A percentile compares a stretch with the other conserved stretches of the same genome.
phyloP scores from a whole-genome alignment of 2,888 invertebrate species.

The Meliscaeva auricollis region DNA sequence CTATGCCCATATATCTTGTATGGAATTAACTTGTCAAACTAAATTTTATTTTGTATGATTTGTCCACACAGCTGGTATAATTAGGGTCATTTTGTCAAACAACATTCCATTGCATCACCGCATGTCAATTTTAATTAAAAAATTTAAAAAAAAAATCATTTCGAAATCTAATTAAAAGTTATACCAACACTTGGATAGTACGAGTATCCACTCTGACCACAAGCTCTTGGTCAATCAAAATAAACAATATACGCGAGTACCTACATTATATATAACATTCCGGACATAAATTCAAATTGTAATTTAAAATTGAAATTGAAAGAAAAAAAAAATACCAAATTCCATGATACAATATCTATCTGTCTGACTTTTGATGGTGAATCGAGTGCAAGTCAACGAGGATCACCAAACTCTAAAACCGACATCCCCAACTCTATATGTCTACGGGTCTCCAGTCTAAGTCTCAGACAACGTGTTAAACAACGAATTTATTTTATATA shows the following conservation, averaged over 20 bases:
- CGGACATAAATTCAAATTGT: constrained; percentile 26
- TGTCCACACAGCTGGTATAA: too few relatives aligned
- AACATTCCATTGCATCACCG: background rate
- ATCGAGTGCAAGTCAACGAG: background rate
- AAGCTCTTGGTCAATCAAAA: constrained; percentile 11
- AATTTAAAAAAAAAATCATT: background rate
- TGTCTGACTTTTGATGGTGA: background rate
- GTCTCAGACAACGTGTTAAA: constrained; percentile 56
- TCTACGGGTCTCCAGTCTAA: background rate
- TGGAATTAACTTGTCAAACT: too few relatives aligned
- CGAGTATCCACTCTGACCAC: background rate
- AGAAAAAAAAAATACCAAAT: background rate
- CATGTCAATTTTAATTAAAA: background rate
- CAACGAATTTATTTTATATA: constrained; percentile 66
- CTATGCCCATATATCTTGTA: too few relatives aligned
- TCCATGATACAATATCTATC: background rate
- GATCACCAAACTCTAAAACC: constrained; percentile 3
- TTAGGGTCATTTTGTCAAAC: background rate
- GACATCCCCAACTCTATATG: background rate
- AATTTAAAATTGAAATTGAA: constrained; percentile 14
- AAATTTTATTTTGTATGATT: too few relatives aligned
- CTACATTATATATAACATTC: constrained; percentile 30
- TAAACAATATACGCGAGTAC: constrained; percentile 21
- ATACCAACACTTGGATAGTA: background rate
- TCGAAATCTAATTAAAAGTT: background rate